phyloP scores from a whole-genome alignment of 2,888 invertebrate genomes.

The Deilephila elpenor region DNA sequence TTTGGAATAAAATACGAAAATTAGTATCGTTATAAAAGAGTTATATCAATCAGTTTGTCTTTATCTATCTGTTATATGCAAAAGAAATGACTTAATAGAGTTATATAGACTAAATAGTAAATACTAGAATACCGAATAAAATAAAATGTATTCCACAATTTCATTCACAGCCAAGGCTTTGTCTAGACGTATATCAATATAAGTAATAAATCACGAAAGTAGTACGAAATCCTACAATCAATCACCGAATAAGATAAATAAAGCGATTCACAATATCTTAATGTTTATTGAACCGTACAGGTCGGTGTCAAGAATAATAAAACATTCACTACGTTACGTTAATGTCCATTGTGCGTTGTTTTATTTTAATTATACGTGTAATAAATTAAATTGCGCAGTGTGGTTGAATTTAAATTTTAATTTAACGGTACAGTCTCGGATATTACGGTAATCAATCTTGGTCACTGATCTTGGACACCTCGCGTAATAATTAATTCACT shows the following conservation, averaged over 20 bases:
- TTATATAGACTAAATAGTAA: too few species aligned
- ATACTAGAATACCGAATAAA: neutral
- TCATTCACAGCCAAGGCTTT: neutral
- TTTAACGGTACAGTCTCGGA: neutral
- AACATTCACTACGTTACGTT: slow-evolving; percentile 8
- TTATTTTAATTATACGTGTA: slow-evolving; percentile 21
- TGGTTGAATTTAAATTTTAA: neutral
- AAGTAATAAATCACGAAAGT: slow-evolving; percentile 13
- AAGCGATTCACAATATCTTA: slow-evolving; percentile 25
- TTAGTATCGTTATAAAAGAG: too few species aligned
- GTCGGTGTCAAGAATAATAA: slow-evolving; percentile 21
- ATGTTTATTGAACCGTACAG: slow-evolving; percentile 14
- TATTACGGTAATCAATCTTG: slow-evolving; percentile 7
- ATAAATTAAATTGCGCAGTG: slow-evolving; percentile 1
- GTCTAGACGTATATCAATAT: slow-evolving; percentile 11
- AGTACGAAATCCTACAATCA: slow-evolving; percentile 13
- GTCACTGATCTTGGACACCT: neutral
- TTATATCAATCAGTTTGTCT: too few species aligned
- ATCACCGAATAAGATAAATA: slow-evolving; percentile 27
- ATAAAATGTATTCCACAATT: neutral
- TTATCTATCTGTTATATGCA: too few species aligned
- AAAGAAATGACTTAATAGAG: too few species aligned
- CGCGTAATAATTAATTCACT: neutral
- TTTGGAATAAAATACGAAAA: too few species aligned
- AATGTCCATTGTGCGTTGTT: slow-evolving; percentile 8